Evolutionary conservation across 2,113 vertebrate genomes (phyloP), one percentile per base, ranked within the genome.

Genomic region (Microcebus jonahi): DNA sequence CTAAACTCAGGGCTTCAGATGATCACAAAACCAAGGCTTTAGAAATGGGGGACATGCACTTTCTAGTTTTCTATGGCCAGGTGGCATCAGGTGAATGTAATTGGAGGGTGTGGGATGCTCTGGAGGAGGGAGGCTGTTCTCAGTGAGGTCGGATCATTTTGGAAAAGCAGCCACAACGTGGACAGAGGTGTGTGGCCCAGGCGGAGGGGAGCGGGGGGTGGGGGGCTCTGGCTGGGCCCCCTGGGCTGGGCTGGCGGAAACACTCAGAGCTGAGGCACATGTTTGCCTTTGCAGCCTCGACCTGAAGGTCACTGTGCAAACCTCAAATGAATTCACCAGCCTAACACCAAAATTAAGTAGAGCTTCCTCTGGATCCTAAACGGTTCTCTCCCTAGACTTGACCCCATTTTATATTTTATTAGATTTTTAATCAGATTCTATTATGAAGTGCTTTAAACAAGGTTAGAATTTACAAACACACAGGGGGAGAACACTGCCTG

Each of bases 361-460:
- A 6, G 8, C 39, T 83, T 80, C 70, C 76, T 76, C 36, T n/a
- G 55, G 59, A 42, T 81, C 88, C 77, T 68, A 87, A 75, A 76
- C 25, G 7, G 61, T 21, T 57, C 50, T 70, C 96, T 93, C 95
- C 80, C 91, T 63, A 73, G 94, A 71, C 59, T 25, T 90, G 96
- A 84, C 91, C 95, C 80, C 67, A 39, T 96, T 97, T 96, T 73
- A 55, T 53, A 70, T 76, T 90, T 90, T 90, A 96, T 63, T 90
- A 91, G 76, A n/a, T 91, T 96, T 93, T 91, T 90, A 97, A 93
- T 94, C 93, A 93, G 75, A 45, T 93, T 93, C 59, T 18, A 21
- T 67, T 57, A 87, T 3, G 70, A 80, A 73, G 48, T 29, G 34
- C 39, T 96, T 91, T 93, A 63, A 92, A 90, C 75, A 76, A 87